phyloP scores from a whole-genome alignment of 2,113 vertebrate genomes.

The Mobula hypostoma region DNA sequence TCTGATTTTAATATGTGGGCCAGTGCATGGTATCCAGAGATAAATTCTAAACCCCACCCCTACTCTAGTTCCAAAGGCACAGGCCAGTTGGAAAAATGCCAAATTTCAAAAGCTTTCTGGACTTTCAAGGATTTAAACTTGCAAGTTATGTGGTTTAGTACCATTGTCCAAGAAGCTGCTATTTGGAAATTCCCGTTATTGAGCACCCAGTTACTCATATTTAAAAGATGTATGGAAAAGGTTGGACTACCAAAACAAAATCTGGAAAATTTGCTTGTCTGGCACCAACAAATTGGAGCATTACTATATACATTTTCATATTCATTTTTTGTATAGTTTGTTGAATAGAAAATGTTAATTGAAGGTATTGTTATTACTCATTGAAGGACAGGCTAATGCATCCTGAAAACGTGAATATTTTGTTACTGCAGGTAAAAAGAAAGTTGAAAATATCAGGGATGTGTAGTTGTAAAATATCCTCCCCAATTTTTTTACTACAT shows the following conservation, averaged over 20 bases:
- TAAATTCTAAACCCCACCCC: neutral
- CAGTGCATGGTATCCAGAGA: neutral
- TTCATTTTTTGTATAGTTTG: no score
- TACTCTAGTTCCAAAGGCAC: neutral
- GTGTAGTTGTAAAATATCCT: neutral
- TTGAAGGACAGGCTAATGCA: neutral
- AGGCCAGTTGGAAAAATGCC: neutral
- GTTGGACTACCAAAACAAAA: no score
- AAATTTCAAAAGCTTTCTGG: neutral
- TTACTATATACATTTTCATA: no score
- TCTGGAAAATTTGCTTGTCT: no score
- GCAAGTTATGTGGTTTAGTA: neutral
- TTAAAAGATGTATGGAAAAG: no score
- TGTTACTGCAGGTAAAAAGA: neutral
- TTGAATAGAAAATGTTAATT: no score
- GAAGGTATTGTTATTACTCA: no score
- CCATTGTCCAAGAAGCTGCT: neutral
- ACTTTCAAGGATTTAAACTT: neutral
- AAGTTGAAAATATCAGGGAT: neutral
- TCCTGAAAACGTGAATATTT: neutral
- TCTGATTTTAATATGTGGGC: neutral
- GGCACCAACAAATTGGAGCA: no score
- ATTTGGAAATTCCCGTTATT: no score
- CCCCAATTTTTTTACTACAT: neutral
- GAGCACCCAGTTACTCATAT: no score